These are phyloP conservation scores for Perdita meconis DNA, from an alignment of 2,888 invertebrate species.

Conservation along the genomic window DNA sequence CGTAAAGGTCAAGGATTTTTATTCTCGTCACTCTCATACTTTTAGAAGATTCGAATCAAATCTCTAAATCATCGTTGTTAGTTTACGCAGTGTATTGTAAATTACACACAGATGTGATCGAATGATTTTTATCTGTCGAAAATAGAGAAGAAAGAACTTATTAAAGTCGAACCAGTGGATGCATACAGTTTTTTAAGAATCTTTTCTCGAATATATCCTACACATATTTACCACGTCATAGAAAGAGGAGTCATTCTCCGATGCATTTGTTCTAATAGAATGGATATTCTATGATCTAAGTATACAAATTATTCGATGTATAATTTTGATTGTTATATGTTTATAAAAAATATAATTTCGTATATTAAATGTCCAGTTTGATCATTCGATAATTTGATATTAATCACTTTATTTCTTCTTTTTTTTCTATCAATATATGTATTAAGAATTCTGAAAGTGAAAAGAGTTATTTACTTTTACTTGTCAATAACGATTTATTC, in stretches of 20 bases:
- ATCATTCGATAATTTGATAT: constrained; percentile 31
- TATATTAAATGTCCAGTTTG: constrained; percentile 49
- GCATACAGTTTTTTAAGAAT: constrained; percentile 15
- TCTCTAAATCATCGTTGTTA: constrained; percentile 17
- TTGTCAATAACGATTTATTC: no score
- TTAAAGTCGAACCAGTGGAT: constrained; percentile 13
- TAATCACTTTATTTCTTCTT: constrained; percentile 12
- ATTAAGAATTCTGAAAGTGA: not conserved
- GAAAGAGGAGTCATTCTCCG: constrained; percentile 37
- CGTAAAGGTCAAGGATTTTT: constrained; percentile 48
- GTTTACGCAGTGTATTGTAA: constrained; percentile 31
- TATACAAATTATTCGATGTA: constrained; percentile 21
- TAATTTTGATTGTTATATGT: constrained; percentile 46
- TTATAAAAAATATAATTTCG: constrained; percentile 36
- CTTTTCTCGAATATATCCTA: constrained; percentile 25
- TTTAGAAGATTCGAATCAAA: constrained; percentile 40
- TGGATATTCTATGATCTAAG: constrained; percentile 23
- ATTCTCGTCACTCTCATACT: constrained; percentile 48
- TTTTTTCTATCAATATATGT: not conserved
- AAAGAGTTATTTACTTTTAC: constrained; percentile 6
- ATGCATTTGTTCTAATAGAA: constrained; percentile 47
- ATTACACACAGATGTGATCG: constrained; percentile 34
- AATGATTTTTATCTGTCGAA: constrained; percentile 15
- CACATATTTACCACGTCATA: constrained; percentile 41
- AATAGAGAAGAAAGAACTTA: constrained; percentile 12